A percentile compares a stretch with the other conserved stretches of the same genome.
Evolutionary conservation across 2,888 invertebrate species (phyloP).

Genomic region (Deroplatys truncata): DNA sequence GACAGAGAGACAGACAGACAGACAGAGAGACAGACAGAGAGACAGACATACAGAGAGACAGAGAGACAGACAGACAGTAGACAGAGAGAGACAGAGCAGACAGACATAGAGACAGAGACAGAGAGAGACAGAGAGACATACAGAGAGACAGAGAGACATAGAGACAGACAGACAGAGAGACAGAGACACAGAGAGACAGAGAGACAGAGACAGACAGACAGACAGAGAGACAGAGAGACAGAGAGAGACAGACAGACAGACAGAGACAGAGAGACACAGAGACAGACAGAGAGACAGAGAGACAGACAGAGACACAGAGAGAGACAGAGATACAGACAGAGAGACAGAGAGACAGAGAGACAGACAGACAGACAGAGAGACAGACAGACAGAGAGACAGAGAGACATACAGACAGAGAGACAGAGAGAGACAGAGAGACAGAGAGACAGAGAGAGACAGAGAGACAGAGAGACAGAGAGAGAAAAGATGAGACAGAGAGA

Average conservation of each 20-base stretch:
- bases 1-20: too few relatives aligned
- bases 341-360: neutral
- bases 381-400: neutral
- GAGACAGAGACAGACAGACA: neutral
- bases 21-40: too few relatives aligned
- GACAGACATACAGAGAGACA: too few relatives aligned
- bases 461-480: neutral
- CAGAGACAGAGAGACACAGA: neutral
- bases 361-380: neutral
- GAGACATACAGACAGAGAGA: too few relatives aligned
- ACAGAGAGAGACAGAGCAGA: too few relatives aligned
- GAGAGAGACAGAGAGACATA: too few relatives aligned
- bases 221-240: neutral
- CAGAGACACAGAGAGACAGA: neutral
- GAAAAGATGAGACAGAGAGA: neutral
- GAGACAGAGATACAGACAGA: too few relatives aligned
- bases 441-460: too few relatives aligned
- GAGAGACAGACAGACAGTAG: too few relatives aligned
- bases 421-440: too few relatives aligned
- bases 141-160: too few relatives aligned
- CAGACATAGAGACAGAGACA: neutral
- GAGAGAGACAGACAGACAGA: neutral
- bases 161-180: too few relatives aligned
- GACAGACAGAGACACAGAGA: neutral
- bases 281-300: neutral